Evolutionary conservation across 2,797 vertebrate genomes (phyloP).

Genomic region (Xiphophorus birchmanni): DNA sequence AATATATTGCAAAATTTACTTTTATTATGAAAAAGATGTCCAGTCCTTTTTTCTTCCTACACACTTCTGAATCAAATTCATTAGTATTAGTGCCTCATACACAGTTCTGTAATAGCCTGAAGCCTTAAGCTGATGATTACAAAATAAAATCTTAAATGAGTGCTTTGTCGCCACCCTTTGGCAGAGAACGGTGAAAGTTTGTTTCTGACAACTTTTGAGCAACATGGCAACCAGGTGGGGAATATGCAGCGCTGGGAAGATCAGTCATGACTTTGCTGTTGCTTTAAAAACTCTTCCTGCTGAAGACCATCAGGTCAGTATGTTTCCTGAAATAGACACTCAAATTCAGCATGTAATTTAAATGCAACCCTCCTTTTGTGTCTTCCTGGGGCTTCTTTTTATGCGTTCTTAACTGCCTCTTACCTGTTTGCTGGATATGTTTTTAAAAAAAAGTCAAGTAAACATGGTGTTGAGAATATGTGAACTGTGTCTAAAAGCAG

Average conservation of each 20-base stretch:
- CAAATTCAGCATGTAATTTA: neutral
- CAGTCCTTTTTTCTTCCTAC: neutral
- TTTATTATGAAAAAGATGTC: neutral
- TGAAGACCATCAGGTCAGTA: slow-evolving; percentile 85
- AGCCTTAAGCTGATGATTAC: neutral
- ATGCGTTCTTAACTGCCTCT: neutral
- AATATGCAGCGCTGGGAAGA: slow-evolving; percentile 84
- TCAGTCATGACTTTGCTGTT: slow-evolving; percentile 84
- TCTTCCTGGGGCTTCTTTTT: neutral
- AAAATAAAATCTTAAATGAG: neutral
- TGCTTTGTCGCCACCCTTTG: slow-evolving; percentile 53
- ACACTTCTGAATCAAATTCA: neutral
- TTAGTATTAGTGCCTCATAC: neutral
- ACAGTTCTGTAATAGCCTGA: neutral
- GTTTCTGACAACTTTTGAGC: slow-evolving; percentile 10
- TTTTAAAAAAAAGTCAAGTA: neutral
- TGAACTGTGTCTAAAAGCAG: neutral
- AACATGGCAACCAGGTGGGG: slow-evolving; percentile 86
- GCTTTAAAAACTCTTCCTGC: slow-evolving; percentile 79
- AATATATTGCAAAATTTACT: neutral
- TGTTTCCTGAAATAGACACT: neutral
- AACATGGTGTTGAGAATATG: neutral
- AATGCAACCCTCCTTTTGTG: rapidly evolving
- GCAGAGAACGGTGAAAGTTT: neutral
- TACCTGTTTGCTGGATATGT: neutral